Evolutionary conservation across 2,797 vertebrate species (phyloP).

Genomic region (Crossoptilon crossoptilon): DNA sequence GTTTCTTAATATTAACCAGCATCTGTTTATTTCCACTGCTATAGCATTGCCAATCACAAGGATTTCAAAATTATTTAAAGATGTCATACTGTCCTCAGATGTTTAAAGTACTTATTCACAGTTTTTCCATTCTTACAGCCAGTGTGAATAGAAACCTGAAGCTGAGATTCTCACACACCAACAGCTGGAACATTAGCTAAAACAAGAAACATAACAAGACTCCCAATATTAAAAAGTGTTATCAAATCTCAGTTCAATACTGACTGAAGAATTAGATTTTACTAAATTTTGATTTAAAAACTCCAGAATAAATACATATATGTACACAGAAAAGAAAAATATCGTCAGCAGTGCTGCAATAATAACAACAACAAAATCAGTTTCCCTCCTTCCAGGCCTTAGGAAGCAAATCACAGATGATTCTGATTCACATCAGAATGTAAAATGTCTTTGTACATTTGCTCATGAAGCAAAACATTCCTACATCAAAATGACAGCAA

Average conservation of each 20-base stretch:
- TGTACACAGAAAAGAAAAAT: background rate
- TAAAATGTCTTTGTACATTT: background rate
- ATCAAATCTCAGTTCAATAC: background rate
- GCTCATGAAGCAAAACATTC: background rate
- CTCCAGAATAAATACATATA: background rate
- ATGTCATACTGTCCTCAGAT: background rate
- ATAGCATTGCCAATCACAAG: background rate
- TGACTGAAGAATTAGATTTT: conserved; percentile 1
- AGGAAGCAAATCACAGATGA: background rate
- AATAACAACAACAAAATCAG: background rate
- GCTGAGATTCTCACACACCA: background rate
- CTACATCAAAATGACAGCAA: background rate
- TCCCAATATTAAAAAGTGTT: background rate
- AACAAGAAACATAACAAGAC: background rate
- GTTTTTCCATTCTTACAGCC: background rate
- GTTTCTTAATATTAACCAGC: too few species aligned
- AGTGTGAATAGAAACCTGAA: background rate
- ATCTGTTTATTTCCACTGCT: background rate
- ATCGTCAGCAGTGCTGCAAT: background rate
- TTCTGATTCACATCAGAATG: background rate
- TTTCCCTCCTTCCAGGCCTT: background rate
- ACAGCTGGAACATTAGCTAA: conserved; percentile 15
- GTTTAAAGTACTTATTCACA: background rate
- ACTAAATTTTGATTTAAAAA: background rate
- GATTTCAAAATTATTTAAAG: background rate